Evolutionary conservation across 1,140 invertebrate species (phyloP).

Genomic region (Ceratina calcarata): DNA sequence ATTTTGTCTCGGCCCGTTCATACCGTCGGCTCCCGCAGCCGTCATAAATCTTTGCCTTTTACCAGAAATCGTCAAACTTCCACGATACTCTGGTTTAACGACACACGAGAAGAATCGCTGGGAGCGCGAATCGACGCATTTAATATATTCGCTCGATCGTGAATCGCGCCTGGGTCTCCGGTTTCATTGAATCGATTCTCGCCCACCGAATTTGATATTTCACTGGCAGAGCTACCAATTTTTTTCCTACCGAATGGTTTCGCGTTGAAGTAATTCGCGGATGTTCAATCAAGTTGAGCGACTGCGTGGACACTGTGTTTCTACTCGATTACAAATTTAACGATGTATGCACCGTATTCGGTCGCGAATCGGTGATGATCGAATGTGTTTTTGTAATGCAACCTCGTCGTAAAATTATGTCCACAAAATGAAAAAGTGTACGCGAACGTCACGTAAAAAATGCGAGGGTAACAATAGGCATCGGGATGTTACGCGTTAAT

Average conservation of each 20-base stretch:
- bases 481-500: not conserved
- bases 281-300: not conserved
- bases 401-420: too few relatives aligned
- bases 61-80: slow-evolving; percentile 30
- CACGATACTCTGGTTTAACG: slow-evolving; percentile 26
- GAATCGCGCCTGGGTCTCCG: not conserved
- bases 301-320: not conserved
- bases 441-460: not conserved
- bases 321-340: not conserved
- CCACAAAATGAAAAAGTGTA: not conserved
- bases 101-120: slow-evolving; percentile 17
- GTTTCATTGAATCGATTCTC: slow-evolving; percentile 10
- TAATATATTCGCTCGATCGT: slow-evolving; percentile 24
- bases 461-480: not conserved
- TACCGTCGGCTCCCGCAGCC: not conserved
- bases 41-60: not conserved
- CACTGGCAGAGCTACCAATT: not conserved
- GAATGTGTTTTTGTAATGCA: not conserved
- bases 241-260: not conserved
- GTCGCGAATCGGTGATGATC: not conserved
- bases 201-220: not conserved
- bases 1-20: not conserved
- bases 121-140: slow-evolving; percentile 14
- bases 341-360: not conserved
- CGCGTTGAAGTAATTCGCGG: not conserved